Conservation (phyloP, 2,113 vertebrate species). For the Rhinoptilus africanus region DNA sequence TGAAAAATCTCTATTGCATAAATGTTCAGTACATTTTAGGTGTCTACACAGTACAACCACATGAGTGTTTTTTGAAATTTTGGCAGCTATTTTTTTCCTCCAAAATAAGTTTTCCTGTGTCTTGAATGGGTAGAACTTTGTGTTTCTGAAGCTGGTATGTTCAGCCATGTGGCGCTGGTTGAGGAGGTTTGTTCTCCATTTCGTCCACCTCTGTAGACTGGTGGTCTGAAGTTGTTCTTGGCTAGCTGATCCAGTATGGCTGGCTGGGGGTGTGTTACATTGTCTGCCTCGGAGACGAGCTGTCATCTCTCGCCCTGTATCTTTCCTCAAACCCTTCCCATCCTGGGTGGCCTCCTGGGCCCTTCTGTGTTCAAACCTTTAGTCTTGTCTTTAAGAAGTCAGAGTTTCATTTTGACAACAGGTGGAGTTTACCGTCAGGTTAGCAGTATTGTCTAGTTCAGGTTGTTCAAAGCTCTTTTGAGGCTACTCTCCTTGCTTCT, state of each 20-base stretch:
- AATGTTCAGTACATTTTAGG: not conserved
- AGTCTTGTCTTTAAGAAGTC: not conserved
- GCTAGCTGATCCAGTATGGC: accelerated
- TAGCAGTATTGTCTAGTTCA: not conserved
- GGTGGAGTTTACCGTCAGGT: not conserved
- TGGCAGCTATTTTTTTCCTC: not conserved
- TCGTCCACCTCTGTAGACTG: too few relatives aligned
- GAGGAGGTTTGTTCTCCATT: not conserved
- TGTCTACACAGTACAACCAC: not conserved
- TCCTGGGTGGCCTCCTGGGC: not conserved
- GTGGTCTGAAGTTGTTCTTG: not conserved
- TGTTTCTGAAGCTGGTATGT: not conserved
- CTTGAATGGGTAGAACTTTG: not conserved
- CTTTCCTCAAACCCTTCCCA: not conserved
- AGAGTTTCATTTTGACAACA: not conserved
- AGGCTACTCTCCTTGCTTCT: not conserved
- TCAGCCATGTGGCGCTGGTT: not conserved
- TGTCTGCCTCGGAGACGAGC: not conserved
- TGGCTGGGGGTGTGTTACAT: not conserved
- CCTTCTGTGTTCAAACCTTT: not conserved
- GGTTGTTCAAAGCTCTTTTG: not conserved
- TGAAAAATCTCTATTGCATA: not conserved
- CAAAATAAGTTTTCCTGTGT: not conserved
- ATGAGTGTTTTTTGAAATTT: not conserved
- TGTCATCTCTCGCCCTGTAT: not conserved